These are phyloP conservation scores for Hymenopus coronatus DNA, from an alignment of 2,888 invertebrate genomes.

Conservation along the genomic window DNA sequence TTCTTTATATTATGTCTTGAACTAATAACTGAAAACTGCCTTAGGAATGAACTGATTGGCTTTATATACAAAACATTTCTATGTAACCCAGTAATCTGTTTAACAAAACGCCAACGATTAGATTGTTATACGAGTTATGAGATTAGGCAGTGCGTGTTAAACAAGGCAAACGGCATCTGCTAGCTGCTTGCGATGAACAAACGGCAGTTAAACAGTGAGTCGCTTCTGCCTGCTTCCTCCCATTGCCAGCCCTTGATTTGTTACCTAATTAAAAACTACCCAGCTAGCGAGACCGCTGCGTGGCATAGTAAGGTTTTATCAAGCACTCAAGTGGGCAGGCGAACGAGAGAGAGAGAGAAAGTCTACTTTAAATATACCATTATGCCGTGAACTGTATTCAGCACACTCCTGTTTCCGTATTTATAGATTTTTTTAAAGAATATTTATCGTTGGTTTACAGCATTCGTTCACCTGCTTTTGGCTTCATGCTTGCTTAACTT, in stretches of 20 bases:
- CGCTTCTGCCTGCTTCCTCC: slow-evolving; percentile 20
- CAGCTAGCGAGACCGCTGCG: background rate
- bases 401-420: background rate
- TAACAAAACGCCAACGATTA: too few relatives aligned
- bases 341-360: background rate
- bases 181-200: background rate
- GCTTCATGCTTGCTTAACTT: background rate
- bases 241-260: slow-evolving; percentile 28
- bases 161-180: background rate
- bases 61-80: too few relatives aligned
- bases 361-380: background rate
- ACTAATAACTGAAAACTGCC: too few relatives aligned
- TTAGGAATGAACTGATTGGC: too few relatives aligned
- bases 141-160: background rate
- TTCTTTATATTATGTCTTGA: too few relatives aligned
- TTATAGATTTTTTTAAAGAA: background rate
- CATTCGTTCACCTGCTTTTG: background rate
- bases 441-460: background rate
- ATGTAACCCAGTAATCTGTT: too few relatives aligned
- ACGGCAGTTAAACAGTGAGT: background rate
- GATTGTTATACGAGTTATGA: background rate
- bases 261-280: slow-evolving; percentile 27
- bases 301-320: background rate
- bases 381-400: background rate
- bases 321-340: background rate